Conservation (phyloP, 2,888 invertebrate species). For the Lasius fuliginosus region DNA sequence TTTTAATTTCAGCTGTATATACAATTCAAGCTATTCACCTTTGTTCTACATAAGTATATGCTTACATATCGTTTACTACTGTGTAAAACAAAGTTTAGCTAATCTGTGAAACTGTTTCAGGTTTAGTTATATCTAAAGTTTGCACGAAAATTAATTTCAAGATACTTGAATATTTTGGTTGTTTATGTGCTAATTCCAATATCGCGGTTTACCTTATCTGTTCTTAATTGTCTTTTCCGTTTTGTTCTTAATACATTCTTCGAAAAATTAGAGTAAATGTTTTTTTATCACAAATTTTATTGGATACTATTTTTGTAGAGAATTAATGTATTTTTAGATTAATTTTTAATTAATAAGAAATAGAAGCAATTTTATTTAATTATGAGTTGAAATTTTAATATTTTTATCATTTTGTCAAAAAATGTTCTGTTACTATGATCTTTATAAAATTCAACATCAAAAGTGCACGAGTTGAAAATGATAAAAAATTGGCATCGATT, state of each 20-base stretch:
- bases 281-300: neutral
- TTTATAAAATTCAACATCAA: neutral
- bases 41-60: slow-evolving; percentile 35
- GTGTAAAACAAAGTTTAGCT: slow-evolving; percentile 50
- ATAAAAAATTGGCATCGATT: slow-evolving; percentile 41
- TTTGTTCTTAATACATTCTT: neutral
- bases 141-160: slow-evolving; percentile 43
- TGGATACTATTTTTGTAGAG: neutral
- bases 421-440: neutral
- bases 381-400: neutral
- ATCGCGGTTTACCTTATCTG: neutral
- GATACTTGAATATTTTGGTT: slow-evolving; percentile 36
- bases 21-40: slow-evolving; percentile 23
- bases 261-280: neutral
- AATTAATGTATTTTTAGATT: neutral
- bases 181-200: slow-evolving; percentile 5
- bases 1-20: slow-evolving; percentile 18
- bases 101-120: slow-evolving; percentile 48
- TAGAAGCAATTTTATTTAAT: neutral
- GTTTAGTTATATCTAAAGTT: slow-evolving; percentile 39
- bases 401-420: slow-evolving; percentile 1
- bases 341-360: neutral
- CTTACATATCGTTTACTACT: slow-evolving; percentile 43
- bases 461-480: neutral
- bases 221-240: neutral